Evolutionary conservation across 2,797 vertebrate genomes (phyloP), one percentile per base, ranked within the genome.

Genomic region (Enteromius viviparus): DNA sequence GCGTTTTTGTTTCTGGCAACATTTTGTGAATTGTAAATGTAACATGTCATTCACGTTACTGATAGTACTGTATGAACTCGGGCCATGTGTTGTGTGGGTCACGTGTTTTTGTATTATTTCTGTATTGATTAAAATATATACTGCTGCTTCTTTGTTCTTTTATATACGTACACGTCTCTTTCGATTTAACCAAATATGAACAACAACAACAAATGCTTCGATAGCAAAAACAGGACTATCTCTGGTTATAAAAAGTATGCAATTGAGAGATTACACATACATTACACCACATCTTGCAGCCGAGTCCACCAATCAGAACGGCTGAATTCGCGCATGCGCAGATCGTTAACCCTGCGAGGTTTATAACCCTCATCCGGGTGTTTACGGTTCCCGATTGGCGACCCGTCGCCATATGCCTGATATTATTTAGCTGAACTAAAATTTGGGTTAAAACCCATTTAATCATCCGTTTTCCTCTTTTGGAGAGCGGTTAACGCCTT

Each of bases 381-480:
- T 90, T 87, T 87, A 49, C 71, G 87, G 64, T 91, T 94, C 89
- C 86, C 93, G 91, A 94, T 92, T 94, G 98, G 97, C 98, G 97
- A 95, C 92, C 95, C 90, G 97, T 97, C 98, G 98, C 98, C 97
- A 97, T 97, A 97, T 94, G 89, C 82, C 88, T 47, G 81, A 82
- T 86, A 80, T 86, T 80, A 53, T 85, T 21, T 1, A 53, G 47
- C 19, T 76, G 82, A 84, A 83, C 40, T 4, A 76, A 72, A 64
- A 78, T 71, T 92, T 89, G 87, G 78, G 81, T 65, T 70, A 49
- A 19, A 93, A 89, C 88, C 87, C 84, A 29, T 23, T 71, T 80
- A 88, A 85, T 86, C 78, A 82, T 68, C 51, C 78, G 85, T 94
- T 94, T 94, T 92, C 92, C 92, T 86, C 37, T 21, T 69, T 62